Conservation (phyloP, 2,113 vertebrate species). For the Anser brachyrhynchus region DNA sequence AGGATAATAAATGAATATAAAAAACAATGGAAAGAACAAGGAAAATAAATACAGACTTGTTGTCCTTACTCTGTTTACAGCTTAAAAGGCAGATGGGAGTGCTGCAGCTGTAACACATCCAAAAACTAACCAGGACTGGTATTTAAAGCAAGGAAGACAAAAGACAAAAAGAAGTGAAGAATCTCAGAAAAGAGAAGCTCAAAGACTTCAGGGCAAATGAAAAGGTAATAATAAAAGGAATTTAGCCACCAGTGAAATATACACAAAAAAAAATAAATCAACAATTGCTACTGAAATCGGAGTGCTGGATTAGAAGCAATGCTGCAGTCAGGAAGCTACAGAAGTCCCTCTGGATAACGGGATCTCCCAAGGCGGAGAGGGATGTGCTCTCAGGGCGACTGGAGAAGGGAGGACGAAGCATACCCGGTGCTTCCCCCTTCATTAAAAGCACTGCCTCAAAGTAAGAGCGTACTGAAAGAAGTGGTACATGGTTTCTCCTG, state of each 20-base stretch:
- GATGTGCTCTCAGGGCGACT: rapidly evolving
- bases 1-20: constrained; percentile 51
- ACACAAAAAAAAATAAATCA: neutral
- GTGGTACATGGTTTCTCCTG: neutral
- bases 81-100: neutral
- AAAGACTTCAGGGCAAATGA: neutral
- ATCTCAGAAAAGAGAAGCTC: neutral
- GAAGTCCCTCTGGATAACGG: neutral
- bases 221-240: neutral
- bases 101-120: neutral
- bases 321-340: neutral
- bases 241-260: neutral
- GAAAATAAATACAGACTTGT: constrained; percentile 32
- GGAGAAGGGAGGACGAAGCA: neutral
- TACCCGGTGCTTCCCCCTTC: neutral
- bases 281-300: neutral
- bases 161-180: neutral
- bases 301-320: neutral
- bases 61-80: constrained; percentile 10
- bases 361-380: neutral
- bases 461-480: neutral
- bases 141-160: constrained; percentile 16
- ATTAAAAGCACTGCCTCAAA: neutral
- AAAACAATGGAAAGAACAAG: neutral
- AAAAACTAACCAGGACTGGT: neutral